A percentile compares a stretch with the other conserved stretches of the same genome.
phyloP scores from a whole-genome alignment of 2,797 vertebrate species.

The Smutsia temminckii region DNA sequence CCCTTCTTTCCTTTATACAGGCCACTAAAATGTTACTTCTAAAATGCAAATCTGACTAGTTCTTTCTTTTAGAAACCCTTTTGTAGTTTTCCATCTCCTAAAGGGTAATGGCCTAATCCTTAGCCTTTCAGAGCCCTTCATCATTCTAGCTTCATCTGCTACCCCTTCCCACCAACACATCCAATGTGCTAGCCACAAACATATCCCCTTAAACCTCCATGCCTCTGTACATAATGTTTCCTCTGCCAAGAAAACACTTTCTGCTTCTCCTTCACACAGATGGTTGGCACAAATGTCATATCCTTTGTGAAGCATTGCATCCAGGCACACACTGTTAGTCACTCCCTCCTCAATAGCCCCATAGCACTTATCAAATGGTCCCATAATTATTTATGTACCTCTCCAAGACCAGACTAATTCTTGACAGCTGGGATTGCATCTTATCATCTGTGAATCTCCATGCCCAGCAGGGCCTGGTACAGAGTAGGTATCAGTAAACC shows the following conservation, averaged over 20 bases:
- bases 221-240: conserved; percentile 7
- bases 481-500: conserved; percentile 37
- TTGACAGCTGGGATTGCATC: background rate
- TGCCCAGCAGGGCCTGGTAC: conserved; percentile 11
- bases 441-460: conserved; percentile 22
- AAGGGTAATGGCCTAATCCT: background rate
- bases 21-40: conserved; percentile 47
- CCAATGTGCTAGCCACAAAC: conserved; percentile 27
- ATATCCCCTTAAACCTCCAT: background rate
- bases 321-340: conserved; percentile 58
- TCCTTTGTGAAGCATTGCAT: conserved; percentile 53
- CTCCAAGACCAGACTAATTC: conserved; percentile 33
- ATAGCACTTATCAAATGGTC: conserved; percentile 59
- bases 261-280: background rate
- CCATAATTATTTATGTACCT: conserved; percentile 16
- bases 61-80: conserved; percentile 51
- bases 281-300: conserved; percentile 19
- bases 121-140: background rate
- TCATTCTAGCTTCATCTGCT: background rate
- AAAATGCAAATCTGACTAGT: conserved; percentile 39
- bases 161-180: conserved; percentile 15
- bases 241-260: conserved; percentile 16
- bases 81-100: background rate
- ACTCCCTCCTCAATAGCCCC: conserved; percentile 47
- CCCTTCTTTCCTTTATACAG: conserved; percentile 1